A percentile compares a stretch with the other conserved stretches of the same genome.
These are phyloP conservation scores for Oreochromis spilurus DNA, from an alignment of 2,113 vertebrate genomes.

Conservation along the genomic window DNA sequence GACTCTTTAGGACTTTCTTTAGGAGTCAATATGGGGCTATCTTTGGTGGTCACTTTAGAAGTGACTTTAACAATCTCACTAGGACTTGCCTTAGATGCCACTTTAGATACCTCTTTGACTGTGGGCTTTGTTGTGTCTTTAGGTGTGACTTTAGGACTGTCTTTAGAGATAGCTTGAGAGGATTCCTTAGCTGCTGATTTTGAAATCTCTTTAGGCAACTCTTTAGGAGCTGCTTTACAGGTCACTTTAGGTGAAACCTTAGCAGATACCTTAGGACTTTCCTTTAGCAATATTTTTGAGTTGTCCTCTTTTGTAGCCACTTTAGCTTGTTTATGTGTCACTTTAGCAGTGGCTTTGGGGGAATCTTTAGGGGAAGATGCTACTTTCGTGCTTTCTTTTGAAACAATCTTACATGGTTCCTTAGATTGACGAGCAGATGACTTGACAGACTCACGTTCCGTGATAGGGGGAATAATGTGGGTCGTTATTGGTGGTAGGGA, in stretches of 20 bases:
- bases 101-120: constrained; percentile 50
- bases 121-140: constrained; percentile 42
- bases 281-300: constrained; percentile 42
- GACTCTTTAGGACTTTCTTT: constrained; percentile 62
- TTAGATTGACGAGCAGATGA: constrained; percentile 50
- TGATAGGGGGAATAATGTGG: constrained; percentile 58
- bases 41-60: constrained; percentile 46
- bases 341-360: constrained; percentile 43
- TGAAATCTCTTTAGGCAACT: constrained; percentile 35
- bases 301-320: constrained; percentile 52
- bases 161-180: constrained; percentile 30
- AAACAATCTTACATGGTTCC: constrained; percentile 33
- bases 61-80: constrained; percentile 39
- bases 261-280: constrained; percentile 37
- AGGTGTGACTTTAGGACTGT: constrained; percentile 24
- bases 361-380: constrained; percentile 43
- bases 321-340: constrained; percentile 56
- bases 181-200: constrained; percentile 48
- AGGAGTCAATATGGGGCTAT: constrained; percentile 36
- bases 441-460: constrained; percentile 55
- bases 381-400: constrained; percentile 60
- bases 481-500: constrained; percentile 62
- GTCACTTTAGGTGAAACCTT: constrained; percentile 44
- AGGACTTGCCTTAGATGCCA: constrained; percentile 16
- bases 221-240: constrained; percentile 54